These are phyloP conservation scores for Sigmodon hispidus DNA, from an alignment of 2,113 vertebrate genomes.

Conservation along the genomic window DNA sequence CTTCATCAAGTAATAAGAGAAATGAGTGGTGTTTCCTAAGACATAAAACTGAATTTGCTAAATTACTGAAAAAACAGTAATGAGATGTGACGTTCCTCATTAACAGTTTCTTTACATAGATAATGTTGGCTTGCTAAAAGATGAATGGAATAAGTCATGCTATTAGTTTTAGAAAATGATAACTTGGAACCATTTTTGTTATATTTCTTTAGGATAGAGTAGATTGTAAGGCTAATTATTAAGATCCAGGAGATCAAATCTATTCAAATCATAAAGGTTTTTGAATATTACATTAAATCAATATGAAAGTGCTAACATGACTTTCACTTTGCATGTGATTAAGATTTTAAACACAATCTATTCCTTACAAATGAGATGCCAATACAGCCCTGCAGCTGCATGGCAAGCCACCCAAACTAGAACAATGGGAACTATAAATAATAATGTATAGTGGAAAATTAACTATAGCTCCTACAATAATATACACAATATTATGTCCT, in stretches of 20 bases:
- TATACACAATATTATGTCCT: not conserved
- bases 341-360: constrained; percentile 52
- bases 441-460: not conserved
- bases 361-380: constrained; percentile 2
- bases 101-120: not conserved
- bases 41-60: not conserved
- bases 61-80: not conserved
- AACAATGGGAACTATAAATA: not conserved
- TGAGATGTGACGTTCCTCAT: not conserved
- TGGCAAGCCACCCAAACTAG: not conserved
- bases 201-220: not conserved
- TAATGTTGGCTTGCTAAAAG: constrained; percentile 59
- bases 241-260: not conserved
- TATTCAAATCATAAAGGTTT: not conserved
- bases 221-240: not conserved
- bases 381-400: constrained; percentile 22
- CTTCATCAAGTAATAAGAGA: not conserved
- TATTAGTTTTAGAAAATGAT: not conserved
- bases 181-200: not conserved
- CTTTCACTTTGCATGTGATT: constrained; percentile 77
- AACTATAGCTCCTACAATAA: not conserved
- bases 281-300: constrained; percentile 4
- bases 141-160: constrained; percentile 36
- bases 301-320: constrained; percentile 7
- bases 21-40: not conserved